Base-by-base conservation (phyloP, 2,113 vertebrate species). In the Hoplias malabaricus region DNA sequence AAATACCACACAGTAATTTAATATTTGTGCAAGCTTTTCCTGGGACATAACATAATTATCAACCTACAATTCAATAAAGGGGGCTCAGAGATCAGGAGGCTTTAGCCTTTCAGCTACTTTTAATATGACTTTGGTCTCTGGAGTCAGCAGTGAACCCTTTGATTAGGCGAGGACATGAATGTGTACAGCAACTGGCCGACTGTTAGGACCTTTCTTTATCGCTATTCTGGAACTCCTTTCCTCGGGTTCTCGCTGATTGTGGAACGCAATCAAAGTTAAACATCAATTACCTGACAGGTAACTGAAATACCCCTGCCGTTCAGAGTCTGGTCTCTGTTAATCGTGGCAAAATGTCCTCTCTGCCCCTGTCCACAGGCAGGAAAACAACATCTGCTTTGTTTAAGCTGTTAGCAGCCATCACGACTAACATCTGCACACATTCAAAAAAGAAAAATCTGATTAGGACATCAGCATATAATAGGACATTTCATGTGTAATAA, bases 1-100 rank as follows among this genome's bases (percentile, higher is more conserved):
- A 83, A 87, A 82, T 82, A 83, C 83, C 80, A 74, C 38, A 69
- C 68, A 68, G 83, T 85, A 81, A 85, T 83, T 82, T 82, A 78
- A 85, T 83, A 85, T 85, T 83, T 80, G 82, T 59, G 76, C 69
- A 83, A 73, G 73, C 79, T 62, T 83, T 83, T 82, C 61, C 80
- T 78, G 78, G 79, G 80, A 78, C 80, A 65, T 81, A 77, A 77
- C 66, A 75, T 78, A 62, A 80, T 78, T 83, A 83, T 82, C 78
- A 75, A 77, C 61, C 73, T 71, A 70, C 75, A 74, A 77, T 74
- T 84, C 82, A 85, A 80, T 86, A 78, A 78, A 71, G 70, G 65
- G n/a, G 42, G 62, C 67, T 69, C 74, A 56, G 36, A 78, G 82
- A 82, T 84, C 80, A 73, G 68, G 69, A n/a, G 75, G 75, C 69